A percentile compares a stretch with the other conserved stretches of the same genome.
These are phyloP conservation scores for Pterocles burchelli DNA, from an alignment of 2,113 vertebrate species.

Conservation along the genomic window DNA sequence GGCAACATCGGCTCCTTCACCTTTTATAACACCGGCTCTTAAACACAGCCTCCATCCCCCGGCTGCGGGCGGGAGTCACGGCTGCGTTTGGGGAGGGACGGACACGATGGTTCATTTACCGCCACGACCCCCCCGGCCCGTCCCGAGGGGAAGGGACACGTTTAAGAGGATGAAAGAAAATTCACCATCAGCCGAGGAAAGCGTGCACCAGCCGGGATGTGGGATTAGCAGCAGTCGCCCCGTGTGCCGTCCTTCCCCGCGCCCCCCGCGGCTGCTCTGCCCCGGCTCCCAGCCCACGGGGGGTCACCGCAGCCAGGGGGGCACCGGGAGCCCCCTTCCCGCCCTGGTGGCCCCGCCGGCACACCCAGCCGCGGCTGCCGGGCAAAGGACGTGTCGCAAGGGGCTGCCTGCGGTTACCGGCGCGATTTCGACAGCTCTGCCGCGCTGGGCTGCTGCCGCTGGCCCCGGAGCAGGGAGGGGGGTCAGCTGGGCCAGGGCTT, in stretches of 20 bases:
- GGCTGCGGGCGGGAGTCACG: neutral
- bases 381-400: neutral
- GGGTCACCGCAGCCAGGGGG: neutral
- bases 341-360: neutral
- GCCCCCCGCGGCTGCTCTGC: neutral
- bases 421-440: neutral
- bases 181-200: constrained; percentile 47
- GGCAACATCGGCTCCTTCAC: neutral
- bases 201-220: neutral
- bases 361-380: neutral
- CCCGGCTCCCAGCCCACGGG: neutral
- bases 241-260: neutral
- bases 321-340: too few relatives aligned
- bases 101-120: accelerated
- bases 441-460: neutral
- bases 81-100: neutral
- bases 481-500: neutral
- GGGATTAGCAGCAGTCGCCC: neutral
- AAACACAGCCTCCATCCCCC: neutral
- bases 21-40: neutral
- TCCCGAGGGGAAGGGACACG: neutral
- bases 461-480: neutral
- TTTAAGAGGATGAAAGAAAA: constrained; percentile 68
- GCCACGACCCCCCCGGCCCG: neutral
- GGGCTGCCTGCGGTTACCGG: neutral